Conservation (phyloP, 1,140 invertebrate genomes). For the Daktulosphaira vitifoliae region DNA sequence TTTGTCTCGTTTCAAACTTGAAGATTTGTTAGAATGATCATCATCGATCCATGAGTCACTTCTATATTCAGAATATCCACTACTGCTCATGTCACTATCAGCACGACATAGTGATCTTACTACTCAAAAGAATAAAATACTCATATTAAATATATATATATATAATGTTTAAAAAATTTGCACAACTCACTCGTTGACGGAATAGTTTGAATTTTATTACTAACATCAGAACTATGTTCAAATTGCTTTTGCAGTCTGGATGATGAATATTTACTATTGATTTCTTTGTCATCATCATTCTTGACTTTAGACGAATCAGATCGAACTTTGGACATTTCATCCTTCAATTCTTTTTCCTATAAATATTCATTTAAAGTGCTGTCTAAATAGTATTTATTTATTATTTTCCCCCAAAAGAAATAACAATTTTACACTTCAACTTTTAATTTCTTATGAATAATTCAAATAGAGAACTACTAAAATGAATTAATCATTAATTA, state of each 20-base stretch:
- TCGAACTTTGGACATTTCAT: not conserved
- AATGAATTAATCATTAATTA: too few species aligned
- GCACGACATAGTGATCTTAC: constrained; percentile 10
- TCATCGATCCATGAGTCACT: constrained; percentile 28
- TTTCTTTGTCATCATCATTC: constrained; percentile 28
- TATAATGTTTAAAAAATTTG: too few species aligned
- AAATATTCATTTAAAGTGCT: not conserved
- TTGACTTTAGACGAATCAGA: constrained; percentile 12
- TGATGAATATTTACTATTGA: constrained; percentile 9
- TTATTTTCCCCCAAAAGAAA: too few species aligned
- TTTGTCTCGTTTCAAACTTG: constrained; percentile 20
- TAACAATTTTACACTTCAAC: too few species aligned
- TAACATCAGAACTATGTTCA: constrained; percentile 4
- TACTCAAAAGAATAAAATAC: not conserved
- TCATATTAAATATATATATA: too few species aligned
- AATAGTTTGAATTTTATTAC: constrained; percentile 12
- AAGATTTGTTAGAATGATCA: constrained; percentile 22
- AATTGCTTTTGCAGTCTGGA: constrained; percentile 21
- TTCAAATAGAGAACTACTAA: too few species aligned
- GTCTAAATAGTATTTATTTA: not conserved
- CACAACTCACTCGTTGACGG: not conserved
- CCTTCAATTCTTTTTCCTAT: constrained; percentile 2
- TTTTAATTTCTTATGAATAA: too few species aligned
- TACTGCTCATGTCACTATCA: constrained; percentile 31
- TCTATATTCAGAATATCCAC: constrained; percentile 27